A percentile compares a stretch with the other conserved stretches of the same genome.
Evolutionary conservation across 2,113 vertebrate genomes (phyloP).

Genomic region (Zosterops hypoxanthus): DNA sequence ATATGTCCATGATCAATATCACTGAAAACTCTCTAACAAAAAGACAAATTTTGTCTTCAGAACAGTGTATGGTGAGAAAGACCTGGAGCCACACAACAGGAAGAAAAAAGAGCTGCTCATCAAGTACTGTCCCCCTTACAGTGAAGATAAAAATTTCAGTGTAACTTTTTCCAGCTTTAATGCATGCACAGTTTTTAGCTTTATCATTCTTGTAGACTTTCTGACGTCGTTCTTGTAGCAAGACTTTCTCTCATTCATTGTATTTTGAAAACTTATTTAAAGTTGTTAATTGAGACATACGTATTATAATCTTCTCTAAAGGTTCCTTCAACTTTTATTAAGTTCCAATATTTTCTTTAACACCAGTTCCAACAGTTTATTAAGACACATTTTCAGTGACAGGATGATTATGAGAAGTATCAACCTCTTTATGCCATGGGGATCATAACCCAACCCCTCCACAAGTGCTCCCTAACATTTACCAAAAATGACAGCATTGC

Average conservation of each 20-base stretch:
- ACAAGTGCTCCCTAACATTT: neutral
- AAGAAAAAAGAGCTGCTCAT: neutral
- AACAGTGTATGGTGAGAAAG: neutral
- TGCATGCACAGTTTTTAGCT: neutral
- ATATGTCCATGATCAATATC: neutral
- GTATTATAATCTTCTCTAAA: neutral
- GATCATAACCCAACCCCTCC: neutral
- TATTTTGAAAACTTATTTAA: neutral
- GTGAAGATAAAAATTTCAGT: neutral
- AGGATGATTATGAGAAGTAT: neutral
- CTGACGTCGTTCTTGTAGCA: neutral
- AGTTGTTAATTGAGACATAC: neutral
- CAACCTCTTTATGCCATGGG: neutral
- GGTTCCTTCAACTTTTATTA: neutral
- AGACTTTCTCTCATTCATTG: neutral
- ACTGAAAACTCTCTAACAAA: neutral
- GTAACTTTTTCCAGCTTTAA: neutral
- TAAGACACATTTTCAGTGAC: neutral
- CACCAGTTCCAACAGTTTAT: neutral
- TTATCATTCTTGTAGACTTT: neutral
- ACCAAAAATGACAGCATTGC: neutral
- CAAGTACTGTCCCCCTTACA: neutral
- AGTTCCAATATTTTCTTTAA: neutral
- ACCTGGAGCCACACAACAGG: neutral
- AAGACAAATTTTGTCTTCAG: neutral